Evolutionary conservation across 2,888 invertebrate species (phyloP), one percentile per base, ranked within the genome.

Genomic region (Masnerella sp.): DNA sequence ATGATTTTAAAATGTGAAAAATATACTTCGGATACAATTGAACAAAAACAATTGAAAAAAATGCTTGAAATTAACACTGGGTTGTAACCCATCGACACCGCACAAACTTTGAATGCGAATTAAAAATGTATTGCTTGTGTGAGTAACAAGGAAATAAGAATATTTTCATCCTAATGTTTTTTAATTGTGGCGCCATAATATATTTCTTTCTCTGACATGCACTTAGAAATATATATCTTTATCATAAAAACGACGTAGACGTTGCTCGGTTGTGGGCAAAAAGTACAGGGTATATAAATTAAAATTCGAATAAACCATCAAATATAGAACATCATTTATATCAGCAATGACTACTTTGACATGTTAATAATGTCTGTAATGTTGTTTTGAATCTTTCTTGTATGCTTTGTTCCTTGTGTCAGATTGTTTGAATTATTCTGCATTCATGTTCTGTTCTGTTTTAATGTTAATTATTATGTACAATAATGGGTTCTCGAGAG

Each of bases 281-380:
- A 71, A 71, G n/a, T 72, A 54, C 59, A 67, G 71, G 71, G 75
- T n/a, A 28, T 58, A 17, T 34, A 61, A 75, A 74, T 64, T 49
- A 72, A 75, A 67, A 69, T 72, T 58, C 59, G 59, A 75, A 65
- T 64, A 65, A 75, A 72, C 64, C 75, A 72, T 72, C 64, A 75
- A 75, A 75, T 75, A 75, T 72, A 75, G 75, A 75, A 75, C 71
- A 75, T 71, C 64, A 71, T 72, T 75, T 75, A 75, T 72, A 72
- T 75, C 75, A 72, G 69, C 59, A 72, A 71, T 69, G 68, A 72
- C 75, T 75, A 75, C 75, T 72, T n/a, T 75, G 75, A 75, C 75
- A 75, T 64, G 47, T 72, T 65, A 68, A 56, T 75, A 61, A 72
- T 72, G 64, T 36, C 52, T 49, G 38, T 68, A 62, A 42, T 64